Evolutionary conservation across 2,888 invertebrate genomes (phyloP).

Genomic region (Drosophila nr. perissopoda): DNA sequence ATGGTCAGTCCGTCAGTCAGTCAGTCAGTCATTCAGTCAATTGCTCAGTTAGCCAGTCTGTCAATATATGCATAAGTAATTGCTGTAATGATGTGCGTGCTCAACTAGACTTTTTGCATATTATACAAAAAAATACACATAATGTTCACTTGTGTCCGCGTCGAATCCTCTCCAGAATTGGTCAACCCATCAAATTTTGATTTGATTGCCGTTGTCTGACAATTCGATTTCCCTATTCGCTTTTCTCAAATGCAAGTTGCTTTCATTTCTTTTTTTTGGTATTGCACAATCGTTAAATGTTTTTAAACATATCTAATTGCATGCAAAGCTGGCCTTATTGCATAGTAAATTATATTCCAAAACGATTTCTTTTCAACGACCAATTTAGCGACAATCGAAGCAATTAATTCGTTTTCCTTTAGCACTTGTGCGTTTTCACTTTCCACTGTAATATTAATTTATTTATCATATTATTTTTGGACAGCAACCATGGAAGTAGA

Average conservation of each 20-base stretch:
- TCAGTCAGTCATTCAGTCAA: conserved; percentile 39
- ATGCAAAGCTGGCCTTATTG: conserved; percentile 18
- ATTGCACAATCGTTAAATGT: conserved; percentile 35
- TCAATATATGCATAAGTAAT: conserved; percentile 50
- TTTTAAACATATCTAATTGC: conserved; percentile 29
- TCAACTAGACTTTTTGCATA: conserved; percentile 54
- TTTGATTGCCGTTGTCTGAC: conserved; percentile 28
- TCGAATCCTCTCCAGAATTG: conserved; percentile 45
- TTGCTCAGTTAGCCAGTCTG: conserved; percentile 34
- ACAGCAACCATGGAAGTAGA: conserved; percentile 13
- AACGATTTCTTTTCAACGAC: conserved; percentile 14
- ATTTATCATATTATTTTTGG: conserved; percentile 51
- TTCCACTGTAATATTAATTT: conserved; percentile 35
- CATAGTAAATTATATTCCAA: conserved; percentile 10
- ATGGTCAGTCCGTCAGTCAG: conserved; percentile 33
- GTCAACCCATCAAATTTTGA: conserved; percentile 28
- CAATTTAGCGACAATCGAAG: conserved; percentile 28
- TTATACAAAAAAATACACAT: conserved; percentile 42
- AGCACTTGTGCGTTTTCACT: conserved; percentile 27
- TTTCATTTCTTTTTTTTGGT: background rate
- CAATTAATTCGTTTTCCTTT: conserved; percentile 42
- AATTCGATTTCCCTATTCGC: conserved; percentile 54
- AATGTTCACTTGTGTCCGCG: conserved; percentile 31
- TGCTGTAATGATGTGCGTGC: conserved; percentile 72
- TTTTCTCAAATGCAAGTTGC: conserved; percentile 14